phyloP scores from a whole-genome alignment of 2,888 invertebrate genomes.

The Cephus nigrinus region DNA sequence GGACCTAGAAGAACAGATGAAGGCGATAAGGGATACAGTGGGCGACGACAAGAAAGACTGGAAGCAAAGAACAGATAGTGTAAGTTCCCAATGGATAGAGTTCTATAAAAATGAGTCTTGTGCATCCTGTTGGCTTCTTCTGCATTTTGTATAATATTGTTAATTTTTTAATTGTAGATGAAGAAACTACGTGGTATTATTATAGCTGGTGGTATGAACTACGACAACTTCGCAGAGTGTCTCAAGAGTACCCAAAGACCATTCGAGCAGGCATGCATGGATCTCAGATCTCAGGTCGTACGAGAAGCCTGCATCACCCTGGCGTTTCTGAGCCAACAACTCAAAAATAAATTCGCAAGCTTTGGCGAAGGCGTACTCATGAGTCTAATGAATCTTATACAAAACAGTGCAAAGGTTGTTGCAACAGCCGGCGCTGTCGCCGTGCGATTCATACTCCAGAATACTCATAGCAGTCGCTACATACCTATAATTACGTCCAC shows the following conservation, averaged over 20 bases:
- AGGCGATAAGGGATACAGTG: constrained; percentile 78
- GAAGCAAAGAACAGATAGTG: constrained; percentile 94
- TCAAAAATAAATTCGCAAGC: constrained; percentile 86
- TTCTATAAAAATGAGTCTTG: neutral
- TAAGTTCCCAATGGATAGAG: constrained; percentile 65
- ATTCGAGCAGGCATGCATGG: constrained; percentile 85
- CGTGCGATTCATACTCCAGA: constrained; percentile 87
- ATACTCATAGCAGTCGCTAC: constrained; percentile 83
- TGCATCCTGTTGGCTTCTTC: neutral
- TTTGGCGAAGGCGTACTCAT: constrained; percentile 87
- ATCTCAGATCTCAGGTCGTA: constrained; percentile 93
- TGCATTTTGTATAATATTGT: neutral
- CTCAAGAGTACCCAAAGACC: constrained; percentile 84
- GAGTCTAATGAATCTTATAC: constrained; percentile 88
- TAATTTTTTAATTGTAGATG: constrained; percentile 70
- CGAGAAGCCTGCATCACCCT: constrained; percentile 96
- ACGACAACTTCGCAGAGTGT: constrained; percentile 78
- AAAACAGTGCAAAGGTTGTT: constrained; percentile 95
- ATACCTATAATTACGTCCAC: constrained; percentile 83
- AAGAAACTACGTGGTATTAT: constrained; percentile 87
- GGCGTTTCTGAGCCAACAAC: constrained; percentile 88
- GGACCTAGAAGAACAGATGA: constrained; percentile 86
- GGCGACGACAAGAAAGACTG: constrained; percentile 89
- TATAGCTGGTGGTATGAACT: constrained; percentile 81
- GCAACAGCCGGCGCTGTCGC: constrained; percentile 89